Percentiles rank a stretch among this genome's conserved stretches.
phyloP scores from a whole-genome alignment of 2,888 invertebrate genomes.

The Leucoma salicis region DNA sequence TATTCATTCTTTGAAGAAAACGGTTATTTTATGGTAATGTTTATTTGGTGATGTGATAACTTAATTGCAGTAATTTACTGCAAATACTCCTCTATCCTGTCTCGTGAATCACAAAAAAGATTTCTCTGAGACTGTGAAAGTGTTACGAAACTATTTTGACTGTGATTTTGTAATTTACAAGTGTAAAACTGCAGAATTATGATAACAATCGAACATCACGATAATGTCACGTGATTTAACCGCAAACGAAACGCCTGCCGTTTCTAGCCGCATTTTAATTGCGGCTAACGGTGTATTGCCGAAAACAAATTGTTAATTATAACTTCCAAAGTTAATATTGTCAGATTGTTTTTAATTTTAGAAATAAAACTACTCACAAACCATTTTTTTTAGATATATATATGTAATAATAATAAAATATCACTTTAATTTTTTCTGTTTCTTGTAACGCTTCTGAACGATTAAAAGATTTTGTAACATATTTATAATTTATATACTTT shows the following conservation, averaged over 20 bases:
- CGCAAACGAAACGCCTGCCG: not conserved
- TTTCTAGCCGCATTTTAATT: not conserved
- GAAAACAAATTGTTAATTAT: conserved; percentile 7
- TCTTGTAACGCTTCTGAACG: conserved; percentile 23
- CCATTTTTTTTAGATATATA: conserved; percentile 16
- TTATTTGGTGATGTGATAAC: not conserved
- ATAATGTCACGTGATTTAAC: not conserved
- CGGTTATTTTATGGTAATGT: too few species aligned
- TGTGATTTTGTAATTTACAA: conserved; percentile 6
- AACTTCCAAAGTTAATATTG: conserved; percentile 30
- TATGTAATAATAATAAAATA: conserved; percentile 9
- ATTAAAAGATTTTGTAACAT: conserved; percentile 32
- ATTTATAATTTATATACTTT: conserved; percentile 37
- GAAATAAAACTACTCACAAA: conserved; percentile 26
- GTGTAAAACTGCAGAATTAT: not conserved
- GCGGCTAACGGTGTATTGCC: not conserved
- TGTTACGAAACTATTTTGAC: conserved; percentile 10
- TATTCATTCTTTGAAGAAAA: too few species aligned
- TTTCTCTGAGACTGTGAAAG: not conserved
- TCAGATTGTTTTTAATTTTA: conserved; percentile 6
- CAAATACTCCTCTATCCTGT: not conserved
- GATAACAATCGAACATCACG: not conserved
- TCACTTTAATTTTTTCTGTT: too few species aligned
- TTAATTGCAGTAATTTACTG: not conserved
- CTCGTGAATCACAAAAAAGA: not conserved